Evolutionary conservation across 2,888 invertebrate genomes (phyloP), one percentile per base, ranked within the genome.

Genomic region (Spisula subtruncata): DNA sequence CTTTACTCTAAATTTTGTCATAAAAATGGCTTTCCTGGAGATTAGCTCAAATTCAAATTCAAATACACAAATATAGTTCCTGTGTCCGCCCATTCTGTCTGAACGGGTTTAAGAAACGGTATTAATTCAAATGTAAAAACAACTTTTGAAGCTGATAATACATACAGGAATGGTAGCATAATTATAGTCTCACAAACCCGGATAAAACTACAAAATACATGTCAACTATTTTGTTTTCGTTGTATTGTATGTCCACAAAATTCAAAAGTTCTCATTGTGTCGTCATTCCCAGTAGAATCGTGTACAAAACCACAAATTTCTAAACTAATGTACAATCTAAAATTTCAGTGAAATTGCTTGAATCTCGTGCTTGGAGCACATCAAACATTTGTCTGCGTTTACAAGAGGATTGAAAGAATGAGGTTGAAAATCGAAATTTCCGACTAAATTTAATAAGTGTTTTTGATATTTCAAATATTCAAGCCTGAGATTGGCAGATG

Each of bases 391-490:
- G 60, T 66, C 25, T 66, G 60, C 12, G n/a, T 66, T 66, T 66
- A 25, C 60, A 25, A n/a, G 60, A 66, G n/a, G 60, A 66, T 25
- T 25, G 10, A 66, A 66, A 66, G 60, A 66, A 25, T 12, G 60
- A 66, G 25, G 60, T 32, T 82, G 25, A 79, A 82, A 54, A 82
- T 56, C 54, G 54, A 82, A 54, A 54, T 54, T 56, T 29, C 54
- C 25, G 82, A 56, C 51, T 51, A 14, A 29, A 82, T 56, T 82
- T 82, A 82, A 32, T 82, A 54, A 32, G 0, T 82, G 54, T 46
- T 79, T 79, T 35, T 79, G 79, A 79, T 79, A 46, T 35, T 35
- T 79, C 41, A 51, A 82, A 51, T 82, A 82, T 82, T 56, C 54
- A 54, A 54, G 82, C 56, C 82, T 25, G 54, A 54, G 29, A 29